These are phyloP conservation scores for fruit fly (Drosophila melanogaster) DNA, from an alignment of 1,140 invertebrate genomes.

Conservation along the genomic window Release_6_plus_ISO1_MT NT_033779.5:9515001-9515500, in stretches of 20 bases:
- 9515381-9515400: conserved; percentile 99
- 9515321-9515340: conserved; percentile 93
- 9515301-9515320: conserved; percentile 87
- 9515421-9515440: conserved; percentile 96
- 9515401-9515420: conserved; percentile 95
- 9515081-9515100: conserved; percentile 16
- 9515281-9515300: neutral
- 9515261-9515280: too few species aligned
- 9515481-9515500: conserved; percentile 95
- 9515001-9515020: conserved; percentile 38
- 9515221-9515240: neutral
- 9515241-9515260: neutral
- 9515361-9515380: conserved; percentile 97
- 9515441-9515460: conserved; percentile 99
- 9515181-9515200: conserved; percentile 17
- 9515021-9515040: conserved; percentile 56
- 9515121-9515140: conserved; percentile 38
- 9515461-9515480: conserved; percentile 99
- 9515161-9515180: conserved; percentile 10
- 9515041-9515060: conserved; percentile 41
- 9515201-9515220: neutral
- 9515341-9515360: conserved; percentile 96
- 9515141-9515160: conserved; percentile 9
- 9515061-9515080: conserved; percentile 36
- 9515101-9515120: conserved; percentile 33